phyloP scores from a whole-genome alignment of 2,113 vertebrate genomes.

The Terrapene triunguis region DNA sequence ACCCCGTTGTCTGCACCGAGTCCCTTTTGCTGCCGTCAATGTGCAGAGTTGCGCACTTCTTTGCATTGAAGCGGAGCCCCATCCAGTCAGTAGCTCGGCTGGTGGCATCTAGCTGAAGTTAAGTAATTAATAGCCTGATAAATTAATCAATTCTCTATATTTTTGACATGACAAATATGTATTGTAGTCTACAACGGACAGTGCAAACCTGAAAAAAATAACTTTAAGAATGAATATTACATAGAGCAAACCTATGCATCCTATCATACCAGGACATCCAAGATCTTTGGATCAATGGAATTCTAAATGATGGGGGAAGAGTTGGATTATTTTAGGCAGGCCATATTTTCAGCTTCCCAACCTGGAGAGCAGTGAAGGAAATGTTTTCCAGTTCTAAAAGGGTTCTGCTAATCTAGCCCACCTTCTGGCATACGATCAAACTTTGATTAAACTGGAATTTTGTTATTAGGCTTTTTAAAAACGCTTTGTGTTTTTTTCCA shows the following conservation, averaged over 20 bases:
- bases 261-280: not conserved
- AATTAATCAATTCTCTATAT: not conserved
- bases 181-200: not conserved
- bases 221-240: not conserved
- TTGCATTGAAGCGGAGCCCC: too few species aligned
- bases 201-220: not conserved
- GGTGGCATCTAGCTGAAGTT: not conserved
- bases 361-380: not conserved
- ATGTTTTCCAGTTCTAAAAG: not conserved
- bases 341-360: not conserved
- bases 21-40: too few species aligned
- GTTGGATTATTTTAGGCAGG: not conserved
- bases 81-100: too few species aligned
- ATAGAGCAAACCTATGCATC: not conserved
- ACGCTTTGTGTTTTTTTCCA: not conserved
- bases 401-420: not conserved
- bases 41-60: too few species aligned
- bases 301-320: not conserved
- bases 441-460: slow-evolving; percentile 9
- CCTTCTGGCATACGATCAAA: not conserved
- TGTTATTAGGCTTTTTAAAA: not conserved
- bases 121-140: not conserved
- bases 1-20: too few species aligned
- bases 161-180: not conserved
- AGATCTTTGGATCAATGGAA: not conserved